A percentile compares a stretch with the other conserved stretches of the same genome.
Evolutionary conservation across 1,140 invertebrate genomes (phyloP).

Genomic region (Drosophila mojavensis): DNA sequence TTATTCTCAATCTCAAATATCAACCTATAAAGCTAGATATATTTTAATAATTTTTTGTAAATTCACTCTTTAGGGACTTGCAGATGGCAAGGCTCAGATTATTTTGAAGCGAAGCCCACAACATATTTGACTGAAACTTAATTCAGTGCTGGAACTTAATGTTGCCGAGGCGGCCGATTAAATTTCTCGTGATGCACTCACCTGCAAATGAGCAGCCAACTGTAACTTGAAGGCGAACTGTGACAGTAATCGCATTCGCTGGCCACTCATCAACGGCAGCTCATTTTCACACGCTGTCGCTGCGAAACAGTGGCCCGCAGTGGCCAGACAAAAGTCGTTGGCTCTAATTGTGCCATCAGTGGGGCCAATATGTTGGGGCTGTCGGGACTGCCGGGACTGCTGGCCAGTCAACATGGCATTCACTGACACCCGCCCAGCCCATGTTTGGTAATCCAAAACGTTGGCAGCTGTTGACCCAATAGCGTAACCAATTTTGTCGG

Average conservation of each 20-base stretch:
- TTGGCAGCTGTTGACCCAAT: slow-evolving; percentile 76
- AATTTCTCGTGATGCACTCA: not conserved
- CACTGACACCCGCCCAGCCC: slow-evolving; percentile 3
- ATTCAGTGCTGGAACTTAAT: not conserved
- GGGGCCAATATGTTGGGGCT: slow-evolving; percentile 55
- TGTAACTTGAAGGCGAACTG: slow-evolving; percentile 22
- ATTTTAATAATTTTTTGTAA: too few relatives aligned
- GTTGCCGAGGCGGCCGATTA: not conserved
- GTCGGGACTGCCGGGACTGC: slow-evolving; percentile 26
- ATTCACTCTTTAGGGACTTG: too few relatives aligned
- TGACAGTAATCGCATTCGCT: slow-evolving; percentile 38
- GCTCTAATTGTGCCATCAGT: slow-evolving; percentile 14
- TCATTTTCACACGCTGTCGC: slow-evolving; percentile 64
- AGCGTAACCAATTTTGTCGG: slow-evolving; percentile 73
- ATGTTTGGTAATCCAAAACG: slow-evolving; percentile 30
- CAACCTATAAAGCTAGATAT: too few relatives aligned
- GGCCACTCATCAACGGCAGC: slow-evolving; percentile 21
- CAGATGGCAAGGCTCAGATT: too few relatives aligned
- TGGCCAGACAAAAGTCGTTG: not conserved
- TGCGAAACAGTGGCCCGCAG: not conserved
- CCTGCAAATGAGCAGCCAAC: slow-evolving; percentile 8
- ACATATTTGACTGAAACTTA: too few relatives aligned
- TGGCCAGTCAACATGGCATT: slow-evolving; percentile 11
- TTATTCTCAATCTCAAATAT: too few relatives aligned
- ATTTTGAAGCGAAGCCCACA: too few relatives aligned